Evolutionary conservation across 2,888 invertebrate genomes (phyloP), one percentile per base, ranked within the genome.

Genomic region (Glyphotaelius pellucidus): DNA sequence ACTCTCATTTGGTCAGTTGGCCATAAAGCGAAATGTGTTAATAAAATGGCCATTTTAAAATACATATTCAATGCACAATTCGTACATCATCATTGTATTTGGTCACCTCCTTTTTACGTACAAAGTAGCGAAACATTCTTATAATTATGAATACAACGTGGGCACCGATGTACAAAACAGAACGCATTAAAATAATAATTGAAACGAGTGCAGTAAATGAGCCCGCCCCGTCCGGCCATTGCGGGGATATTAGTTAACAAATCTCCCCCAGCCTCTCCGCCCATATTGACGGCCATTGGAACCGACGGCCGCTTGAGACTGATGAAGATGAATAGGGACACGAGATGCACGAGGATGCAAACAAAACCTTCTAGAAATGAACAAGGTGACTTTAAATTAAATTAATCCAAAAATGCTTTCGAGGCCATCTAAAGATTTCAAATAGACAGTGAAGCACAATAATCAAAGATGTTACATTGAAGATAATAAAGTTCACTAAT

Each of bases 311-410:
- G 84, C 90, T 92, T 84, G 86, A 90, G 67, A 35, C 80, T 81
- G 92, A 92, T 80, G 92, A 92, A 92, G 91, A 91, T 91, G 91
- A 84, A 91, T 91, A 80, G 91, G 84, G 67, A 38, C 67, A 25
- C 30, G 86, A 35, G 30, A 52, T 15, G 42, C 30, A 25, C 35
- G 32, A 14, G 32, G 83, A 83, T 83, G 83, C 83, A 83, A 83
- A 83, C 83, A 83, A 83, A 83, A 35, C 35, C 83, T 11, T 35
- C 35, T 25, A 83, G 7, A 83, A 35, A 25, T 25, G 32, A 38
- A 31, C 32, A 9, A 83, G 83, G 32, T 12, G 35, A 35, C 67
- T 67, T n/a, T 67, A 67, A 67, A 67, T 67, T 67, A 67, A 67
- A 67, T n/a, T 9, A 67, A 67, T 67, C 25, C 67, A n/a, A 67